Evolutionary conservation across 53 echinoderm and acorn worm genomes (phyloP), one percentile per base, ranked within the genome.

Genomic region (Patiria pectinifera): DNA sequence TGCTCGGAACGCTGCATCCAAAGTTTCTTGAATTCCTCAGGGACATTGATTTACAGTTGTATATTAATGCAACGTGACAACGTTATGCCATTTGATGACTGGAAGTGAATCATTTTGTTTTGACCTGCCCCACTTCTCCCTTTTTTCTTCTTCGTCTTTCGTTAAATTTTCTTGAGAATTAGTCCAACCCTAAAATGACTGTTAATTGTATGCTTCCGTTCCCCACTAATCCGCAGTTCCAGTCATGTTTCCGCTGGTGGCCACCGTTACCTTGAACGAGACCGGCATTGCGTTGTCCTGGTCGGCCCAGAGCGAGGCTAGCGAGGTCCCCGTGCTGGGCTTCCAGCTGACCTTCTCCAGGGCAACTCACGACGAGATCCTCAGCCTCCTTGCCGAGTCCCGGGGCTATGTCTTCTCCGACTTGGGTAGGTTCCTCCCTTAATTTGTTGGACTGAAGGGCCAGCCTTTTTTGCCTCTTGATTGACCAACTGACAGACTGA

Each of bases 241-340:
- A 16, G 85, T 88, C 11, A 82, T 83, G 62, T 72, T 61, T 15
- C 84, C 92, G 13, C 15, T 87, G 69, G 70, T 69, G 24, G 83
- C 71, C 13, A 44, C 83, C 47, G 46, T 43, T 47, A 59, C 72
- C 58, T 83, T 92, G 62, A 94, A 94, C 60, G 69, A 83, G 46
- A 88, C 92, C 1, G 62, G 82, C 3, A 45, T 94, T 12, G 83
- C 59, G 58, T 45, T 92, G 77, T 59, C 87, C 0, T 90, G 90
- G 90, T 45, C 90, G 21, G 66, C 79, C 46, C 90, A 16, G 47
- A 66, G 6, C 69, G 18, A 18, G 12, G 66, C 4, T 19, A n/a
- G 45, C n/a, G 21, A 8, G 11, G 16, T 90, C 13, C 47, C 69
- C 4, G 48, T 71, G 59, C 44, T 21, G 15, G 86, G 86, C 8